These are phyloP conservation scores for Aporophyla nigra DNA, from an alignment of 2,888 invertebrate species.

Conservation along the genomic window DNA sequence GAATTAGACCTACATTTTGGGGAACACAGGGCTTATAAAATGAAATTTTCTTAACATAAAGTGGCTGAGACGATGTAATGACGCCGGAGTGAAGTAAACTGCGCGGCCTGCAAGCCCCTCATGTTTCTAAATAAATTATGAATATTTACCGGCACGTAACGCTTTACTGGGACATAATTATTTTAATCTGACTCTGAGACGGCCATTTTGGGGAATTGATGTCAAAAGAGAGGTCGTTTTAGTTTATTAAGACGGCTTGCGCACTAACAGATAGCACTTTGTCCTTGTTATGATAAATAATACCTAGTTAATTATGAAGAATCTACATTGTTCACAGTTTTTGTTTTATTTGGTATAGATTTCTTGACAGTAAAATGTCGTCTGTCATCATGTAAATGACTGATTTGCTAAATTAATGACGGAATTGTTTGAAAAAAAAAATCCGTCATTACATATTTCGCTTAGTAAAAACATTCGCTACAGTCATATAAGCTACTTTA, in stretches of 20 bases:
- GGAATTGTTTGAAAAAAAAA: background rate
- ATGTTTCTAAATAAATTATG: slow-evolving; percentile 88
- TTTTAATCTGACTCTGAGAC: slow-evolving; percentile 86
- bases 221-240: slow-evolving; percentile 78
- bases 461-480: background rate
- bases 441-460: background rate
- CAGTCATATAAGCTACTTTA: background rate
- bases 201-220: slow-evolving; percentile 84
- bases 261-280: slow-evolving; percentile 54
- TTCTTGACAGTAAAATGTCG: background rate
- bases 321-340: slow-evolving; percentile 21
- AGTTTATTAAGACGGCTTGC: slow-evolving; percentile 60
- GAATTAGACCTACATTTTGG: slow-evolving; percentile 81
- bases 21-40: slow-evolving; percentile 82
- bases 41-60: slow-evolving; percentile 86
- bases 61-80: slow-evolving; percentile 82
- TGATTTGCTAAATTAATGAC: slow-evolving; percentile 14
- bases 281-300: slow-evolving; percentile 48
- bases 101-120: slow-evolving; percentile 79
- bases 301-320: slow-evolving; percentile 39
- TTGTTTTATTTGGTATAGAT: slow-evolving; percentile 8
- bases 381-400: no score
- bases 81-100: slow-evolving; percentile 77
- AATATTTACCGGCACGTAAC: slow-evolving; percentile 87
- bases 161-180: slow-evolving; percentile 87